Evolutionary conservation across 2,888 invertebrate species (phyloP), one percentile per base, ranked within the genome.

Genomic region (Chesias legatella): DNA sequence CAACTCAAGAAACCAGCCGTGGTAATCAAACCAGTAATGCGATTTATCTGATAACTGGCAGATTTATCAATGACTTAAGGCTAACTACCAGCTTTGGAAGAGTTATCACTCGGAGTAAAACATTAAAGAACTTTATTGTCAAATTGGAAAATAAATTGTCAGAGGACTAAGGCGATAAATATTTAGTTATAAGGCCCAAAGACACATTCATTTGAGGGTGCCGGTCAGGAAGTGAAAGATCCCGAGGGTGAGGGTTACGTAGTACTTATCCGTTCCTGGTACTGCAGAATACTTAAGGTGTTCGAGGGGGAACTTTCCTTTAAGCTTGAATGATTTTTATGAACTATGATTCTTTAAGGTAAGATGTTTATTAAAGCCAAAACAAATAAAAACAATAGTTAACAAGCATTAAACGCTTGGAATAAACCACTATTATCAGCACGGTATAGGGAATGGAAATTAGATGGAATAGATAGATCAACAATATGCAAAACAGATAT

Each of bases 191-290:
- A 43, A n/a, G 27, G 33, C 36, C 33, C 43, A 53, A 58, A 53
- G 55, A 50, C 43, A 53, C 48, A 51, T 61, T 65, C 60, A 61
- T 58, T 40, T 51, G 54, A 63, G 67, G 71, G 69, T 54, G 61
- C 55, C 21, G 33, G 26, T 7, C 25, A 57, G 51, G 50, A 47
- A 56, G 55, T 48, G 43, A 60, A 66, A 63, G 55, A 51, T 63
- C 59, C 53, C 44, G 13, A 66, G 79, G 80, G 75, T 62, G 67
- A 67, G 82, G 80, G 77, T 60, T 70, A 61, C 58, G 63, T 43
- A 49, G 84, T 79, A 59, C 73, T 50, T 43, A 61, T 61, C 55
- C 48, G 73, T 67, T 63, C 74, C 78, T 64, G 85, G 80, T 53
- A 84, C 82, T 55, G 37, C 48, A 57, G 56, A 62, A 57, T 48